Evolutionary conservation across 1,140 invertebrate species (phyloP).

Genomic region (Ips typographus): DNA sequence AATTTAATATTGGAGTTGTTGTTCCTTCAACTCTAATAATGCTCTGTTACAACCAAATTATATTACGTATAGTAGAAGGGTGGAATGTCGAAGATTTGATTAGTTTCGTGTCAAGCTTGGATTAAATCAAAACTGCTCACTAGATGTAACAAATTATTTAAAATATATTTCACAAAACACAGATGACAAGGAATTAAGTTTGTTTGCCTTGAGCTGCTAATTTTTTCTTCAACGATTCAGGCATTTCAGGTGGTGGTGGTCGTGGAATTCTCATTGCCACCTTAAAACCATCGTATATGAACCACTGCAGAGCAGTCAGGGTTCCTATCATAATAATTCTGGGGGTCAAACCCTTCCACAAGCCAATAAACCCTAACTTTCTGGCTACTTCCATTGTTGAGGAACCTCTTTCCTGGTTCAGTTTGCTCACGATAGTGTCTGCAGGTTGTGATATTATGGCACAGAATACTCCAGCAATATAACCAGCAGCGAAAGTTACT

Average conservation of each 20-base stretch:
- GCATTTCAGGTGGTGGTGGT: constrained; percentile 98
- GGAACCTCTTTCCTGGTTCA: constrained; percentile 92
- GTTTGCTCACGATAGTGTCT: constrained; percentile 97
- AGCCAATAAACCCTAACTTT: constrained; percentile 57
- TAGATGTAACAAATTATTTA: no score
- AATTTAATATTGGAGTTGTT: no score
- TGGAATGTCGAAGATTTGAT: no score
- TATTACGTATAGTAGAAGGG: no score
- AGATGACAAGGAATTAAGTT: no score
- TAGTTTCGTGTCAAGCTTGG: no score
- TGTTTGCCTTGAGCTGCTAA: constrained; percentile 46
- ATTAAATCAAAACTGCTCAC: no score
- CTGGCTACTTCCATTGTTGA: constrained; percentile 76
- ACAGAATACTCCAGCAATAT: constrained; percentile 99
- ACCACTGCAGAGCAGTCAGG: constrained; percentile 97
- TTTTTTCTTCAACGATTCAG: constrained; percentile 90
- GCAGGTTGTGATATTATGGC: constrained; percentile 99
- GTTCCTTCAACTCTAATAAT: no score
- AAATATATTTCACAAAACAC: no score
- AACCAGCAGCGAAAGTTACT: constrained; percentile 97
- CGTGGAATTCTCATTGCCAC: constrained; percentile 86
- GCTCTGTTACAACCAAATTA: no score
- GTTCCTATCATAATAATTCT: constrained; percentile 99
- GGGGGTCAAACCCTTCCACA: constrained; percentile 96
- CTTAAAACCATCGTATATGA: constrained; percentile 98